Conservation (phyloP, 2,888 invertebrate species). For the Drosophila prostipennis region DNA sequence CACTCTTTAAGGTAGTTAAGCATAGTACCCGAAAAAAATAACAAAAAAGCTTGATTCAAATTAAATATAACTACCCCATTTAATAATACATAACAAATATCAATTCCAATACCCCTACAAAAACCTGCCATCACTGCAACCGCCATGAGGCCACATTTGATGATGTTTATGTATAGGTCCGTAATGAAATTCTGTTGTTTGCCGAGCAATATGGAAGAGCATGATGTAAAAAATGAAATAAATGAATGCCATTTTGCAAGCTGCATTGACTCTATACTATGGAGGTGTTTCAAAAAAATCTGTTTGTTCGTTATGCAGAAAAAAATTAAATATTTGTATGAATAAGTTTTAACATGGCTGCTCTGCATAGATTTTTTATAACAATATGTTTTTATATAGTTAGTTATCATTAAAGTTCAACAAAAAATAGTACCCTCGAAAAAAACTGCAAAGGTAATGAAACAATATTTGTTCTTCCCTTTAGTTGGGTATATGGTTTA, state of each 20-base stretch:
- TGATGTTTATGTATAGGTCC: conserved; percentile 57
- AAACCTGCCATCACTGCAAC: conserved; percentile 5
- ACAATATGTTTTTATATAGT: background rate
- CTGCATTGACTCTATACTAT: no score
- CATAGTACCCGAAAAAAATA: no score
- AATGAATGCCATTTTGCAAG: conserved; percentile 3
- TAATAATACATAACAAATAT: no score
- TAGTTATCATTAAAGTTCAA: background rate
- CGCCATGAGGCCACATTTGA: conserved; percentile 12
- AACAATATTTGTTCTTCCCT: no score
- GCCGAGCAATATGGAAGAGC: conserved; percentile 5
- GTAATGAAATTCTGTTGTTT: conserved; percentile 55
- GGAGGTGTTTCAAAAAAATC: background rate
- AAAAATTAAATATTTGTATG: background rate
- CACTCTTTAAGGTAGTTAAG: no score
- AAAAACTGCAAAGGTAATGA: background rate
- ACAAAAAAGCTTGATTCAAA: no score
- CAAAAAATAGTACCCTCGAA: background rate
- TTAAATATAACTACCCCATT: no score
- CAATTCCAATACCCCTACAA: background rate
- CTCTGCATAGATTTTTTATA: background rate
- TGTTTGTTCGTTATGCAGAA: background rate
- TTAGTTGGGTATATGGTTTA: background rate
- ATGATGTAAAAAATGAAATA: conserved; percentile 10
- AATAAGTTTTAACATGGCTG: background rate